Conservation (phyloP, 2,888 invertebrate genomes). For the Pharmacophagus antenor region DNA sequence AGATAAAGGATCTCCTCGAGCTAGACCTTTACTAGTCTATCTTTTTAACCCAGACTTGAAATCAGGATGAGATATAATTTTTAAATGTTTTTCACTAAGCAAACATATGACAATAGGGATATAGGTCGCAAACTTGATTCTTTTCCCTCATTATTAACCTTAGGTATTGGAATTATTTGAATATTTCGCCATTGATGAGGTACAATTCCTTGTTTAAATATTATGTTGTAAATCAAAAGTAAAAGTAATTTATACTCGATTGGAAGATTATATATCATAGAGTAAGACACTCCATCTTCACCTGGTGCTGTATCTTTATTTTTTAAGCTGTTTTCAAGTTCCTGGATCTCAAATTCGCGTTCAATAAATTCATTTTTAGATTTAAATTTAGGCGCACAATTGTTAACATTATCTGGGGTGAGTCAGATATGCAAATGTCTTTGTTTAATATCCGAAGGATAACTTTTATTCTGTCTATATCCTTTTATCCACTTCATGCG, state of each 20-base stretch:
- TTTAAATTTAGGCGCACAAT: neutral
- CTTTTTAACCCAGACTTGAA: neutral
- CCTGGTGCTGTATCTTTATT: neutral
- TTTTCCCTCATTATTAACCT: neutral
- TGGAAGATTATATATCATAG: neutral
- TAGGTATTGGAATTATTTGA: too few species aligned
- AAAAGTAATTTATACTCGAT: too few species aligned
- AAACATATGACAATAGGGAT: neutral
- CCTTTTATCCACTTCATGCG: too few species aligned
- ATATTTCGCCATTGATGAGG: constrained; percentile 1
- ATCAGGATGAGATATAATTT: neutral
- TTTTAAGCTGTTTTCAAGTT: neutral
- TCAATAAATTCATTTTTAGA: neutral
- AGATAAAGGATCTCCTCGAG: neutral
- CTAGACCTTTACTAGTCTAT: neutral
- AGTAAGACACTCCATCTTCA: neutral
- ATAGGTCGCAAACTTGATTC: neutral
- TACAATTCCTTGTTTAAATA: neutral
- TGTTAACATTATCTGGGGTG: too few species aligned
- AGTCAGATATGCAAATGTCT: too few species aligned
- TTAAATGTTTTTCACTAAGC: too few species aligned
- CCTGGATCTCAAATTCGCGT: neutral
- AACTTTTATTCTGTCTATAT: too few species aligned
- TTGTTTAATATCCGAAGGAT: too few species aligned
- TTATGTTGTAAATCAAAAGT: neutral